phyloP scores from a whole-genome alignment of 2,113 vertebrate species.

The Cepphus grylle region DNA sequence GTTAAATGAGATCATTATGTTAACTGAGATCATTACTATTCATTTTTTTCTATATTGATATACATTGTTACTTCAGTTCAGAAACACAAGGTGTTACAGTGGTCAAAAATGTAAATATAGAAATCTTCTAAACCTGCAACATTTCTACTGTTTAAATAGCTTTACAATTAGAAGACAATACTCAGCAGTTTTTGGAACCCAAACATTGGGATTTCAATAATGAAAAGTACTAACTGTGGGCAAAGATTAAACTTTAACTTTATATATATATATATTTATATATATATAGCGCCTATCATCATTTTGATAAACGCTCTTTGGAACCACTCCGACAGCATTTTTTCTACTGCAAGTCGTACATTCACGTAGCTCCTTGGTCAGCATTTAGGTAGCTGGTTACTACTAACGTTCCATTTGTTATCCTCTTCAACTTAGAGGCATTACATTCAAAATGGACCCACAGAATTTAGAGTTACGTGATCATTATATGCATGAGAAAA shows the following conservation, averaged over 20 bases:
- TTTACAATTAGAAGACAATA: not conserved
- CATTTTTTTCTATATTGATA: not conserved
- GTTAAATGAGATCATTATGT: not conserved
- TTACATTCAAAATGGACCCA: not conserved
- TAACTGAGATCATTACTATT: not conserved
- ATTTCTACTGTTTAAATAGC: not conserved
- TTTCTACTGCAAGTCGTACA: not conserved
- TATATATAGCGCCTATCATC: no score
- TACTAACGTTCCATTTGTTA: not conserved
- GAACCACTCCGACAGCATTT: not conserved
- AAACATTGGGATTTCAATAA: not conserved
- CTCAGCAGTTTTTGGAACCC: not conserved
- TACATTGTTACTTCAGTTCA: not conserved
- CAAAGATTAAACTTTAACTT: not conserved
- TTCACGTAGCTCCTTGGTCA: not conserved
- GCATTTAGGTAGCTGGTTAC: not conserved
- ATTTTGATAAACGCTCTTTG: no score
- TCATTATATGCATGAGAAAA: not conserved
- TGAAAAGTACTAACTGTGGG: not conserved
- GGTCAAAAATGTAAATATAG: not conserved
- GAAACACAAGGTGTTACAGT: not conserved
- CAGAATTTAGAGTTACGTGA: fast-evolving
- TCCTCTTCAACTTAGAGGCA: not conserved
- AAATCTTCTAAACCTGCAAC: not conserved
- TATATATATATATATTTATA: not conserved